Conservation (phyloP, 2,888 invertebrate species). For the Apodemia mormo region DNA sequence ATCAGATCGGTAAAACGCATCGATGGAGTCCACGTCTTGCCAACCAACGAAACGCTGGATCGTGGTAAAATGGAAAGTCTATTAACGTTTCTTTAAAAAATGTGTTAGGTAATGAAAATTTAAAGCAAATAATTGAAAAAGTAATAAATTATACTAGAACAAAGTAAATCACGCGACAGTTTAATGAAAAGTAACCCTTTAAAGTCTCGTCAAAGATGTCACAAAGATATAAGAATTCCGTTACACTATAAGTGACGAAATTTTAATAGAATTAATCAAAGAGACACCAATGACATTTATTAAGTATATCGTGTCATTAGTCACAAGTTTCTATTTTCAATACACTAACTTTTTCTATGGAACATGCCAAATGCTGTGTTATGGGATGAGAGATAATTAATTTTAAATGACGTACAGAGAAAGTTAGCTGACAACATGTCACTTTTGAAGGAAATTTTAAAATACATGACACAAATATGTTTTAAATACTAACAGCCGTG, state of each 20-base stretch:
- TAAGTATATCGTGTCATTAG: conserved; percentile 64
- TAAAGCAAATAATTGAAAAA: conserved; percentile 45
- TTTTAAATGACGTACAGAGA: conserved; percentile 61
- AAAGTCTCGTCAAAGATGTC: conserved; percentile 39
- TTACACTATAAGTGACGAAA: neutral
- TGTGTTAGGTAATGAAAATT: no score
- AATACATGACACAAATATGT: conserved; percentile 7
- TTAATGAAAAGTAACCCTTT: conserved; percentile 25
- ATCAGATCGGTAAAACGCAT: no score
- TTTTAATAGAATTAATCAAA: conserved; percentile 62
- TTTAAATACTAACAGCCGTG: neutral
- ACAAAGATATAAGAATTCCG: conserved; percentile 44
- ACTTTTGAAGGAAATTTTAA: conserved; percentile 11
- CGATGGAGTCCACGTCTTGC: no score
- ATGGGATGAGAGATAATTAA: conserved; percentile 63
- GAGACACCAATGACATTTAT: conserved; percentile 70
- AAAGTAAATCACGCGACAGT: neutral
- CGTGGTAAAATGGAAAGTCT: no score
- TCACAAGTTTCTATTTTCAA: conserved; percentile 74
- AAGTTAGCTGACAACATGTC: conserved; percentile 42
- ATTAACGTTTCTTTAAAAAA: no score
- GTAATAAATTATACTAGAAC: conserved; percentile 29
- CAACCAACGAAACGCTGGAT: no score
- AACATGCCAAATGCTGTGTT: conserved; percentile 65
- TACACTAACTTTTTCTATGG: conserved; percentile 65